Evolutionary conservation across 2,113 vertebrate species (phyloP).

Genomic region (Oceanites oceanicus): DNA sequence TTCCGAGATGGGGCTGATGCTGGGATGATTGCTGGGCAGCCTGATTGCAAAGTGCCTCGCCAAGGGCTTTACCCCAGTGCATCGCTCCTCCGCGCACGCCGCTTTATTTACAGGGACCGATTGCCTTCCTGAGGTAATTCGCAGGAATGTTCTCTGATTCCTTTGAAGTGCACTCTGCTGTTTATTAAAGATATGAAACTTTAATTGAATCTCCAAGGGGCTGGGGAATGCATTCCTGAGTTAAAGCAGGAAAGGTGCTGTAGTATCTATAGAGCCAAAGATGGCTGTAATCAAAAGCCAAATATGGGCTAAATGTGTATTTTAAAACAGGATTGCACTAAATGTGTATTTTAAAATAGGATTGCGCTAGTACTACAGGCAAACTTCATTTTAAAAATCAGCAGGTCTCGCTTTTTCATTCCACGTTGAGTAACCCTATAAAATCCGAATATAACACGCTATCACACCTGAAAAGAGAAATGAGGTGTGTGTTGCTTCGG

Average conservation of each 20-base stretch:
- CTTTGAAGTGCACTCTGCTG: conserved; percentile 14
- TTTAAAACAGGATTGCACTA: neutral
- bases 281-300: neutral
- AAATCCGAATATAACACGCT: neutral
- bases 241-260: neutral
- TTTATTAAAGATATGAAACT: conserved; percentile 20
- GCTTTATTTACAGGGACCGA: neutral
- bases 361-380: neutral
- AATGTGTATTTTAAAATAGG: neutral
- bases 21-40: neutral
- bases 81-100: neutral
- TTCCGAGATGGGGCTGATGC: neutral
- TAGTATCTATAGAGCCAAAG: neutral
- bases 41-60: neutral
- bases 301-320: neutral
- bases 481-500: neutral
- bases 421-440: neutral
- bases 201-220: neutral
- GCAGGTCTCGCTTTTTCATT: neutral
- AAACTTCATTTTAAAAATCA: neutral
- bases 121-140: neutral
- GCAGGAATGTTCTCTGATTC: neutral
- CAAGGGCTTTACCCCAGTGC: neutral
- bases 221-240: neutral
- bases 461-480: neutral